Evolutionary conservation across 2,888 invertebrate species (phyloP), one percentile per base, ranked within the genome.

Genomic region (Synanthedon vespiformis): DNA sequence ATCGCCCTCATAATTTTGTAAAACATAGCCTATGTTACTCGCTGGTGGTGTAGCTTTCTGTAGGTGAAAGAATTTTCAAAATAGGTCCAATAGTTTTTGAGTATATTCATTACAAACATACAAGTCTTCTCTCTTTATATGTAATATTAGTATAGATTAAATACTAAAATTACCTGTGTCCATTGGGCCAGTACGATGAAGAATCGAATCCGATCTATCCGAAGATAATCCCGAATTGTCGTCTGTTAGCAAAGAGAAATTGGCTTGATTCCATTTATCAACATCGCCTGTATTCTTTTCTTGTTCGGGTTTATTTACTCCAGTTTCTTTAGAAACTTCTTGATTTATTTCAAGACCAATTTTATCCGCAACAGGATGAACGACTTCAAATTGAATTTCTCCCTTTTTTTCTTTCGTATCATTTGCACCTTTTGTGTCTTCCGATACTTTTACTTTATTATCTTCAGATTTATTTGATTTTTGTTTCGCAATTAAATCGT

Each of bases 211-310:
- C 1, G 76, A 72, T 14, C 72, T 64, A 54, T 82, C 78, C 10
- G 10, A 34, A 1, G 77, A 72, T 2, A 54, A 49, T 3, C 61
- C 57, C 1, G 84, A 84, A 57, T 77, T 79, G 61, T 87, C 87
- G 58, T 87, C 86, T 40, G 86, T 85, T 40, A 86, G 59, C 44
- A 86, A 58, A 0, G 87, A 87, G 10, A 72, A 58, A 40, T 75
- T 74, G 14, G 66, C 76, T 61, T 74, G 77, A 52, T 74, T 74
- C 22, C 76, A 59, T 11, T 70, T 68, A 65, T 81, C 74, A 14
- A 49, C 52, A 13, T 34, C 34, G 2, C 34, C 44, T 40, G 34
- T 22, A 40, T 22, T 40, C 54, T 53, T 48, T 40, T 52, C 52
- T 48, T 52, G 50, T 3, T 16, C 14, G 22, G 4, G 5, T 4